Base-by-base conservation (phyloP, 2,113 vertebrate genomes). In the Embiotoca jacksoni region DNA sequence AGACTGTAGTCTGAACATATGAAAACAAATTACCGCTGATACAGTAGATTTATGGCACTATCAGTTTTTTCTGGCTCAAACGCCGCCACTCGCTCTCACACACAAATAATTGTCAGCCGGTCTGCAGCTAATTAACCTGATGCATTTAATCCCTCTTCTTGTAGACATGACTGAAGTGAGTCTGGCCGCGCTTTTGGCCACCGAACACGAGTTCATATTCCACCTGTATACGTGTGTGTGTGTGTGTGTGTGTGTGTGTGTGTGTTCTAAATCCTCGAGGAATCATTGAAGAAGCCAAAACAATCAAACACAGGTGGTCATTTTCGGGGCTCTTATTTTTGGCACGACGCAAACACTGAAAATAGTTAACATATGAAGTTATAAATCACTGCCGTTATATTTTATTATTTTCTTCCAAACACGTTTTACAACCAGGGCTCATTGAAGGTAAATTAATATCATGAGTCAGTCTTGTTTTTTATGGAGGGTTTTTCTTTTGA, bases 301-400 rank as follows among this genome's bases (percentile, higher is more conserved):
- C 86, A 87, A 92, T 93, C 90, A 94, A 92, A 94, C 76, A 44
- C 94, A 92, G 92, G 90, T 93, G 93, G 91, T 88, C 88, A 85
- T 84, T 92, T 84, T 83, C 83, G 67, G 58, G 44, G 50, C 72
- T 87, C 83, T 82, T 72, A 82, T 85, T 88, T 86, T 83, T 93
- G 87, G 89, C 88, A 75, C 11, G 6, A 78, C 55, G 65, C 50
- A 33, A 70, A 80, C 64, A 3, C 41, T 83, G 81, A 91, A 93
- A 92, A 94, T 84, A 83, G 87, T 89, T 91, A 82, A 92, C 90
- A 92, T 77, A 68, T 92, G 89, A 92, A 92, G 90, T 82, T 85
- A 89, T 93, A 89, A 92, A 92, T 92, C 89, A 83, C 61, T 5
- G 50, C 2, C 39, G 9, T 67, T 90, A 78, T 58, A 80, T 83